Evolutionary conservation across 2,113 vertebrate genomes (phyloP).

Genomic region (Microtus ochrogaster): DNA sequence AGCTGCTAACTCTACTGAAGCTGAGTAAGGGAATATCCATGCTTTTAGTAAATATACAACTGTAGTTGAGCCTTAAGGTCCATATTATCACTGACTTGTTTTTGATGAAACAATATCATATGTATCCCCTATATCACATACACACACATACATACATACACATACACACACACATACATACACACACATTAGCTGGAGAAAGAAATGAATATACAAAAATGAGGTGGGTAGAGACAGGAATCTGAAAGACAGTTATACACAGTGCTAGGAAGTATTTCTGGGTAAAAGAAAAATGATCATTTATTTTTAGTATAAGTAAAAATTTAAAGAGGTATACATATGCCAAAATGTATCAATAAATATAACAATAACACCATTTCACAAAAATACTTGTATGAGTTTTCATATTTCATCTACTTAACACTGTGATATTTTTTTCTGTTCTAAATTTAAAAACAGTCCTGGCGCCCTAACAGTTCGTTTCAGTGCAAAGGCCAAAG

Average conservation of each 20-base stretch:
- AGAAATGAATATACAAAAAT: background rate
- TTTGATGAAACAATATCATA: background rate
- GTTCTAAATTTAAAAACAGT: background rate
- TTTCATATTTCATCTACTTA: background rate
- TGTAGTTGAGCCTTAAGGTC: background rate
- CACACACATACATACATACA: too few species aligned
- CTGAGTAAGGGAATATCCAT: background rate
- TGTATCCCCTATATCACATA: too few species aligned
- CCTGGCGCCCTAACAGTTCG: background rate
- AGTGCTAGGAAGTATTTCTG: slow-evolving; percentile 12
- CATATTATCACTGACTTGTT: background rate
- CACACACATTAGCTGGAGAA: too few species aligned
- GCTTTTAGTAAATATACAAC: background rate
- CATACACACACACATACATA: too few species aligned
- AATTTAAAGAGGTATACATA: background rate
- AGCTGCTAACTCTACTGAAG: background rate
- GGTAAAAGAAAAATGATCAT: background rate
- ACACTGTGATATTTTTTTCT: background rate
- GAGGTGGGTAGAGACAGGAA: background rate
- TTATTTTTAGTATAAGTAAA: background rate
- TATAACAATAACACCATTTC: background rate
- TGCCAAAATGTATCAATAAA: background rate
- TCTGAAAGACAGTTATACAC: background rate
- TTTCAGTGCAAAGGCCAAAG: slow-evolving; percentile 31
- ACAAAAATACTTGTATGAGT: background rate